Conservation (phyloP, 2,797 vertebrate genomes). For the Podarcis siculus region DNA sequence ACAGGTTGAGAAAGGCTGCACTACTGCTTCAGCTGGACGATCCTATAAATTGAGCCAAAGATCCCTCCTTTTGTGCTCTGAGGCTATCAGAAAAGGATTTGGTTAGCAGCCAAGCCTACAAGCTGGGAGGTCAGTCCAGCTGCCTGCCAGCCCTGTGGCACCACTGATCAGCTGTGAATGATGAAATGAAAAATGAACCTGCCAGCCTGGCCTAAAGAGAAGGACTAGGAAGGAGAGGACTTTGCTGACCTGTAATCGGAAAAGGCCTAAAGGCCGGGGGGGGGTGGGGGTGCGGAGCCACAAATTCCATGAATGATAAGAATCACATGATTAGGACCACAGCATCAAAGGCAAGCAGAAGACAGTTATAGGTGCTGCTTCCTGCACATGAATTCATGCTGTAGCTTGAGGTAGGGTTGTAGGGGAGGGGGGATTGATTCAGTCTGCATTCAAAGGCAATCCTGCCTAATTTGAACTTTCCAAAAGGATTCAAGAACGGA, state of each 20-base stretch:
- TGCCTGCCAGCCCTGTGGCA: not conserved
- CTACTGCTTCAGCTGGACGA: not conserved
- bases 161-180: not conserved
- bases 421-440: not conserved
- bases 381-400: not conserved
- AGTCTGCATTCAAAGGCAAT: not conserved
- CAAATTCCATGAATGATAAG: not conserved
- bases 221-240: not conserved
- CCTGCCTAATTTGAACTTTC: not conserved
- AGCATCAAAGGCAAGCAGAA: not conserved
- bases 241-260: not conserved
- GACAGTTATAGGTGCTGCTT: too few species aligned
- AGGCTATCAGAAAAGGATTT: not conserved
- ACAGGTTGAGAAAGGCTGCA: too few species aligned
- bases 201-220: not conserved
- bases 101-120: accelerated
- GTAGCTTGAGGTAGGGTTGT: not conserved
- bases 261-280: not conserved
- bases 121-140: not conserved
- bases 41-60: not conserved
- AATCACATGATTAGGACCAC: not conserved
- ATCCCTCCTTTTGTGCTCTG: not conserved
- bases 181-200: not conserved
- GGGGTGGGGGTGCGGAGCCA: not conserved
- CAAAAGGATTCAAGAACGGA: not conserved